Evolutionary conservation across 2,888 invertebrate species (phyloP), one percentile per base, ranked within the genome.

Genomic region (Trichogramma evanescens): DNA sequence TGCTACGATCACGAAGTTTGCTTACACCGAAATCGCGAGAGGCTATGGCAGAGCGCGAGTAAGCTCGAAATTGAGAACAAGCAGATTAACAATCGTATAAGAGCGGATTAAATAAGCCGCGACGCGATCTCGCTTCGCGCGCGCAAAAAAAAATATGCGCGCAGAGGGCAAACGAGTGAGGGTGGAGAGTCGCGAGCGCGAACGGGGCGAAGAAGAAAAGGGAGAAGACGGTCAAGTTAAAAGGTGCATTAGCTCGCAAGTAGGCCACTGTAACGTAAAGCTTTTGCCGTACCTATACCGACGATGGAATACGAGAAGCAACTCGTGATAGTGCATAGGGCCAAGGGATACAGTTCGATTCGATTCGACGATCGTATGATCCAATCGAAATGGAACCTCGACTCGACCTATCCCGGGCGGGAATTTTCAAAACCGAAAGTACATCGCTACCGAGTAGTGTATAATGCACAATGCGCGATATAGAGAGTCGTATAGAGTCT

Each of bases 21-120:
- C 26, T 26, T 26, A 26, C 26, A 2, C 26, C 26, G 3, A 26
- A 26, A 26, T 26, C 26, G 26, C 26, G 3, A 26, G 26, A 26
- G 26, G 26, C 26, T 26, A 26, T 3, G 26, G 26, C 26, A 26
- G 26, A 26, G 26, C 26, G 26, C 26, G 26, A 26, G 26, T 26
- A 26, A n/a, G 10, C 5, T n/a, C 56, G 26, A 59, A 63, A 63
- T 57, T 59, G 52, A 13, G 63, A 57, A 63, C 63, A 59, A 59
- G 63, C 48, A 52, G 59, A 63, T 59, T 59, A 59, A 13, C 57
- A 52, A 54, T 61, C 63, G 62, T 56, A 66, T 56, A 66, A 66
- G 63, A 64, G 63, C 59, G 63, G 66, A 66, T 68, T 65, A 66
- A 66, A 65, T 58, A 62, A 63, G 59, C 58, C 61, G 56, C 61